Evolutionary conservation across 2,797 vertebrate species (phyloP).

Genomic region (Sarcoramphus papa): DNA sequence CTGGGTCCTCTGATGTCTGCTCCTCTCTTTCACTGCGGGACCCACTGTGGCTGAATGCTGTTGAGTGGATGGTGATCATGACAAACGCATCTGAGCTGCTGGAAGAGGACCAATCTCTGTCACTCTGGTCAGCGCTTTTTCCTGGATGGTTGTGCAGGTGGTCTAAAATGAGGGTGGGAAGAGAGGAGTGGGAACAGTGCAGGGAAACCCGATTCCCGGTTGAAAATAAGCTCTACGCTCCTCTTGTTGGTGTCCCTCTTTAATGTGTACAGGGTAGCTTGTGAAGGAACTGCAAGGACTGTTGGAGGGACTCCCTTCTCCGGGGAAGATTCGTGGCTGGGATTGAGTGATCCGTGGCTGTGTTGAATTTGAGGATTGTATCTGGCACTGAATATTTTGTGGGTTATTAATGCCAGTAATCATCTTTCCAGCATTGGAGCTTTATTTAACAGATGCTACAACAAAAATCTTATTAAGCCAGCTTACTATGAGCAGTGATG

Average conservation of each 20-base stretch:
- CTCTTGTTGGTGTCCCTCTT: background rate
- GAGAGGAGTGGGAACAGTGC: background rate
- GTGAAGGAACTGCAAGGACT: background rate
- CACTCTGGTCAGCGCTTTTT: background rate
- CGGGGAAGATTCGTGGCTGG: background rate
- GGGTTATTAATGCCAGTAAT: background rate
- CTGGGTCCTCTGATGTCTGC: background rate
- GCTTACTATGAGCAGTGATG: background rate
- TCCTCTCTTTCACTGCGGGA: background rate
- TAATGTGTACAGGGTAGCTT: background rate
- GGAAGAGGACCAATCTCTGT: background rate
- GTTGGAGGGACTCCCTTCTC: background rate
- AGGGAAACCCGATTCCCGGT: background rate
- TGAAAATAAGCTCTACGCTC: background rate
- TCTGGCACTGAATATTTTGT: background rate
- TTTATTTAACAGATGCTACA: background rate
- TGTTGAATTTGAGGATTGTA: background rate
- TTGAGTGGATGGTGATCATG: background rate
- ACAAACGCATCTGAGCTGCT: background rate
- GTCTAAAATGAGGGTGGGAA: background rate
- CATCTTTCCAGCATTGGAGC: background rate
- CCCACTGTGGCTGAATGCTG: accelerated
- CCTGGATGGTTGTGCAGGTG: background rate
- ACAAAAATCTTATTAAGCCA: background rate
- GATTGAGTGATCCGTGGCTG: background rate